A percentile compares a stretch with the other conserved stretches of the same genome.
phyloP scores from a whole-genome alignment of 2,888 invertebrate species.

The Eupithecia vulgata region DNA sequence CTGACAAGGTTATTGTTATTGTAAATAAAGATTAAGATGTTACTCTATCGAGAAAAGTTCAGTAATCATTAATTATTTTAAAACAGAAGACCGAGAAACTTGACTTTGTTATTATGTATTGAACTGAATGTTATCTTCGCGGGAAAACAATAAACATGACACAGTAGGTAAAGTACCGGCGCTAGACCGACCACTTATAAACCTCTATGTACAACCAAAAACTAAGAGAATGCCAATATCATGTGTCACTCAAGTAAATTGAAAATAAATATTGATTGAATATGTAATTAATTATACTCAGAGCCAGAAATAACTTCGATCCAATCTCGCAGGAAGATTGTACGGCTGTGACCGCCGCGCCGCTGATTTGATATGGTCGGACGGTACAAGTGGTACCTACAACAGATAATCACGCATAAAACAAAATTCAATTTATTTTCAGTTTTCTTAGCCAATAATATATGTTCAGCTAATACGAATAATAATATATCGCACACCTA shows the following conservation, averaged over 20 bases:
- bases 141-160: not conserved
- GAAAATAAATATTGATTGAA: not conserved
- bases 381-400: too few species aligned
- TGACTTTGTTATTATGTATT: not conserved
- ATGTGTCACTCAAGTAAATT: not conserved
- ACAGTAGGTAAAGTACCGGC: not conserved
- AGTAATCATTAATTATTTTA: not conserved
- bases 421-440: not conserved
- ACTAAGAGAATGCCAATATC: not conserved
- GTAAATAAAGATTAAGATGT: not conserved
- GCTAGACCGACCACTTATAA: not conserved
- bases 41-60: not conserved
- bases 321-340: not conserved
- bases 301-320: not conserved
- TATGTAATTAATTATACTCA: not conserved
- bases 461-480: too few species aligned
- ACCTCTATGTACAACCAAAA: not conserved
- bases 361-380: not conserved
- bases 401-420: not conserved
- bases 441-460: not conserved
- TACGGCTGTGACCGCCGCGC: not conserved
- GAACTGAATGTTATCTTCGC: not conserved
- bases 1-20: not conserved
- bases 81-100: not conserved
- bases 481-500: too few species aligned